A percentile compares a stretch with the other conserved stretches of the same genome.
Conservation (phyloP, 1,140 invertebrate genomes). For the Drosophila insularis region DNA sequence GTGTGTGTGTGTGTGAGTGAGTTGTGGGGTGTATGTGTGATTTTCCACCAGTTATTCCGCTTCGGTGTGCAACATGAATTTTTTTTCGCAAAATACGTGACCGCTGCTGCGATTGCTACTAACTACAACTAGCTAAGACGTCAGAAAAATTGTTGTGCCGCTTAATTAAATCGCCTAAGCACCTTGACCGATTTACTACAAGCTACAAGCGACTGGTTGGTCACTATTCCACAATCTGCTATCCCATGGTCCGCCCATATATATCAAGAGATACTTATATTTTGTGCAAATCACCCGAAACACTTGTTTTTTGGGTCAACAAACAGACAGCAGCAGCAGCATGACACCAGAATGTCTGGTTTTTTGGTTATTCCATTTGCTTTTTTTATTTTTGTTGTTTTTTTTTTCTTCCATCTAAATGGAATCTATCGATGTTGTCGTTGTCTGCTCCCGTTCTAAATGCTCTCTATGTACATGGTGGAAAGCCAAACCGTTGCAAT, state of each 20-base stretch:
- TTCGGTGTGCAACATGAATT: constrained; percentile 39
- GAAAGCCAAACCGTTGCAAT: constrained; percentile 52
- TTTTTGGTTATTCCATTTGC: constrained; percentile 25
- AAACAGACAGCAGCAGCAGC: not conserved
- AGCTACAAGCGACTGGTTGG: not conserved
- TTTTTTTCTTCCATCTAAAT: not conserved
- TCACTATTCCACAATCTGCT: not conserved
- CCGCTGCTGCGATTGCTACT: constrained; percentile 22
- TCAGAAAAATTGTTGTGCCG: constrained; percentile 38
- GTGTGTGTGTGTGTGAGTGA: constrained; percentile 24
- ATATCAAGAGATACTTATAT: constrained; percentile 39
- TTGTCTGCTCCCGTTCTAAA: constrained; percentile 58
- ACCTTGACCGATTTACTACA: constrained; percentile 68
- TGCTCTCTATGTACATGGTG: not conserved
- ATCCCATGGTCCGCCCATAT: not conserved
- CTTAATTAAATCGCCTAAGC: constrained; percentile 76
- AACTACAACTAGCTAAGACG: not conserved
- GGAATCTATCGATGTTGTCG: not conserved
- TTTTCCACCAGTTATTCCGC: constrained; percentile 66
- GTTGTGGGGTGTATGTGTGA: constrained; percentile 29
- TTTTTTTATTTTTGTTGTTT: not conserved
- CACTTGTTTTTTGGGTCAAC: constrained; percentile 49
- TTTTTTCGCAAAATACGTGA: constrained; percentile 61
- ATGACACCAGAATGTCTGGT: constrained; percentile 35
- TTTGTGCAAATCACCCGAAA: constrained; percentile 73